Base-by-base conservation (phyloP, 1,140 invertebrate species). In the Intoshia linei region DNA sequence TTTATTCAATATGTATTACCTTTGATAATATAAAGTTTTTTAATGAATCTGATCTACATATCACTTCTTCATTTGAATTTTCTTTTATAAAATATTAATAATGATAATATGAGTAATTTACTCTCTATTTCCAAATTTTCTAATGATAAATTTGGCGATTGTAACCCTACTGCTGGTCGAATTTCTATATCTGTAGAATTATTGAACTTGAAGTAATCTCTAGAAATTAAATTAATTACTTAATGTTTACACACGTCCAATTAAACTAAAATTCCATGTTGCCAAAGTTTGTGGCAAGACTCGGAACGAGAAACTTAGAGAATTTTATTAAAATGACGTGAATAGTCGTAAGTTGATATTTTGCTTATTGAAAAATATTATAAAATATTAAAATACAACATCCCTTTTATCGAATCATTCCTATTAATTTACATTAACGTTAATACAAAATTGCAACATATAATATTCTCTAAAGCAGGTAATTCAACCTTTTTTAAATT, bases 181-280 rank as follows among this genome's bases (percentile, higher is more conserved):
- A 55, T 47, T 13, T 50, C 50, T 41, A 55, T 54, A 36, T 55
- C 51, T 20, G 39, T 44, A 4, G 38, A 36, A 39, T 54, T 53
- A 37, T 53, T 49, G 10, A 44, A 47, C 17, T 45, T 36, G 2
- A 43, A 42, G 36, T 49, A 51, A 31, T 54, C 50, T 33, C 51
- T 55, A 40, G 15, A 38, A 41, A 29, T 36, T 17, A 36, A 29
- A 22, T 15, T 21, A 18, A 10, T 23, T 37, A 36, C 18, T 15
- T 4, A 7, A 4, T 31, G 14, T 31, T 5, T 4, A 7, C 14
- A 6, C 30, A 15, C 18, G 30, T 15, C 5, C 14, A 4, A 5
- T 15, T 15, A 5, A 31, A 31, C 30, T 7, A 5, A 7, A 31
- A 15, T 31, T 15, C 18, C 18, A 31, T 31, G 14, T 15, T 31